Evolutionary conservation across 2,113 vertebrate species (phyloP).

Genomic region (Pristiophorus japonicus): DNA sequence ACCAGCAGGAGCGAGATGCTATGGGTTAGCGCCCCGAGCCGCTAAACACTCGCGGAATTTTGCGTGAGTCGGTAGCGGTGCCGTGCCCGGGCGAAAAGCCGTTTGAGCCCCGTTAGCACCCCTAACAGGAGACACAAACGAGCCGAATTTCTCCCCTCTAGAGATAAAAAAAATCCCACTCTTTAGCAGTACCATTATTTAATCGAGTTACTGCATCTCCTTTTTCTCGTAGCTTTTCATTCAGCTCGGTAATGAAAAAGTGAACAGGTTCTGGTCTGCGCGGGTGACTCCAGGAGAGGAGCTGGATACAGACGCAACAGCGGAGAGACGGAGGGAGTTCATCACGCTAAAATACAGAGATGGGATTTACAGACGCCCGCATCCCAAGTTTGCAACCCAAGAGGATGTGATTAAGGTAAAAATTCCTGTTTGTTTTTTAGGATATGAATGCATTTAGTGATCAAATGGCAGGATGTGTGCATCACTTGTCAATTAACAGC

Average conservation of each 20-base stretch:
- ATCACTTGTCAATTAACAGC: neutral
- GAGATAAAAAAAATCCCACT: too few species aligned
- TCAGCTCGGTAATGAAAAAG: slow-evolving; percentile 82
- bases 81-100: too few species aligned
- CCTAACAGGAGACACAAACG: too few species aligned
- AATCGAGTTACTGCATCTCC: neutral
- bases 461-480: neutral
- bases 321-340: slow-evolving; percentile 75
- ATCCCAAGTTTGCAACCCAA: slow-evolving; percentile 67
- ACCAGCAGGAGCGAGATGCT: too few species aligned
- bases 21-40: too few species aligned
- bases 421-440: neutral
- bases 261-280: slow-evolving; percentile 85
- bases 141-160: too few species aligned
- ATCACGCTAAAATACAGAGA: slow-evolving; percentile 78
- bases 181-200: neutral
- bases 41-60: too few species aligned
- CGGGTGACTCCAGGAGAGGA: slow-evolving; percentile 57
- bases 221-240: slow-evolving; percentile 75
- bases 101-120: too few species aligned
- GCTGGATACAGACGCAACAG: slow-evolving; percentile 60
- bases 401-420: slow-evolving; percentile 82
- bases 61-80: too few species aligned
- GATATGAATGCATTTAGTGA: neutral
- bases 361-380: slow-evolving; percentile 70